These are phyloP conservation scores for Nixonia krombeini DNA, from an alignment of 1,140 invertebrate species.

Conservation along the genomic window DNA sequence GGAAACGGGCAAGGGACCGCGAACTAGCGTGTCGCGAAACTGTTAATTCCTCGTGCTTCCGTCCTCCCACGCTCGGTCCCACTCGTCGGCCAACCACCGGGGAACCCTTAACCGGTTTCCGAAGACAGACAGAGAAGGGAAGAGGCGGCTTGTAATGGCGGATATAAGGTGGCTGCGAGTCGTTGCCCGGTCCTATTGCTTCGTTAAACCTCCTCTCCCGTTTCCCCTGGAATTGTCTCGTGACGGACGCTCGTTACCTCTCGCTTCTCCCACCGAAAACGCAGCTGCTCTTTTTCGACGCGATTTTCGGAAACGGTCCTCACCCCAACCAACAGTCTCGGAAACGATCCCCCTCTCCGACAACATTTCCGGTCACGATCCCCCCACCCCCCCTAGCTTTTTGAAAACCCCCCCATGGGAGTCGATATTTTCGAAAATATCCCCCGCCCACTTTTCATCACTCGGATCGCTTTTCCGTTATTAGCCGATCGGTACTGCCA, in stretches of 20 bases:
- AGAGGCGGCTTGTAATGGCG: slow-evolving; percentile 24
- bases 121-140: slow-evolving; percentile 45
- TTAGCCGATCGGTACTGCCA: no score
- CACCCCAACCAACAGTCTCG: no score
- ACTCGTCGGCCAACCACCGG: slow-evolving; percentile 36
- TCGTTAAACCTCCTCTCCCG: slow-evolving; percentile 45
- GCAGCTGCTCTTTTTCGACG: slow-evolving; percentile 51
- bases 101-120: slow-evolving; percentile 46
- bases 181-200: slow-evolving; percentile 39
- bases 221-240: slow-evolving; percentile 50
- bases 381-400: no score
- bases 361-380: no score
- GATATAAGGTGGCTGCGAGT: slow-evolving; percentile 48
- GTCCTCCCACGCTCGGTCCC: slow-evolving; percentile 39
- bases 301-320: no score
- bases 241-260: slow-evolving; percentile 50
- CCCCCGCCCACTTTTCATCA: no score
- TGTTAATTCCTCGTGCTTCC: slow-evolving; percentile 48
- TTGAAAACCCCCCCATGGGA: no score
- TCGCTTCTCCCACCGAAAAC: slow-evolving; percentile 30
- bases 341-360: no score
- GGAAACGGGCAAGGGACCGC: slow-evolving; percentile 24
- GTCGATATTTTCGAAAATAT: no score
- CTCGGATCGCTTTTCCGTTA: no score
- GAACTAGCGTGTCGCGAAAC: slow-evolving; percentile 51